phyloP scores from a whole-genome alignment of 2,888 invertebrate genomes.

The Eustalomyia histrio region DNA sequence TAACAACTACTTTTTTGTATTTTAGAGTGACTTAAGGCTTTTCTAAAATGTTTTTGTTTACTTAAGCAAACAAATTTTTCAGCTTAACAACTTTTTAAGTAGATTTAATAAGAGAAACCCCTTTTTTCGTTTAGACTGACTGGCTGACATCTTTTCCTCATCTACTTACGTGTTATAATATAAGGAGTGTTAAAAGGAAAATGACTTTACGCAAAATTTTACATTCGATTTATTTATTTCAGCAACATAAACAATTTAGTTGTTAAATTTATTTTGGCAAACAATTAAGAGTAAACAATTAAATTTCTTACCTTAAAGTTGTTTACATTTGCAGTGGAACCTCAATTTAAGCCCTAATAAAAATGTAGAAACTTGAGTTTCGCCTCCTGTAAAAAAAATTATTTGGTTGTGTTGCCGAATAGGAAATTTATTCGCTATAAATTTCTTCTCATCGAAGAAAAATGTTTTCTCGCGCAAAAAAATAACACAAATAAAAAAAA shows the following conservation, averaged over 20 bases:
- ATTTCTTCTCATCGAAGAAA: too few relatives aligned
- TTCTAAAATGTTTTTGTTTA: slow-evolving; percentile 49
- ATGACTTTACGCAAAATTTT: slow-evolving; percentile 34
- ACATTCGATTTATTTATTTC: neutral
- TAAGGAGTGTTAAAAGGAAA: slow-evolving; percentile 38
- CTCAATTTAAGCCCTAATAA: too few relatives aligned
- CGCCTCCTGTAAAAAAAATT: too few relatives aligned
- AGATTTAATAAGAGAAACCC: slow-evolving; percentile 49
- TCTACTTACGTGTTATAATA: neutral
- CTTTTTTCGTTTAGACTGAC: slow-evolving; percentile 13
- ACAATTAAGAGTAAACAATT: slow-evolving; percentile 43
- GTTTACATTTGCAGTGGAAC: too few relatives aligned
- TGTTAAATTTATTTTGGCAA: slow-evolving; percentile 45
- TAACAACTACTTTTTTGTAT: neutral
- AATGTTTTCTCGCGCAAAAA: too few relatives aligned
- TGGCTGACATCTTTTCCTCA: neutral
- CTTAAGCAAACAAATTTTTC: slow-evolving; percentile 55
- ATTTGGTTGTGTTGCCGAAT: too few relatives aligned
- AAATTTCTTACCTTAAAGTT: neutral
- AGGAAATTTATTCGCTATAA: too few relatives aligned
- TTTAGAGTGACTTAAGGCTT: slow-evolving; percentile 56
- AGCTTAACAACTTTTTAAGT: slow-evolving; percentile 63
- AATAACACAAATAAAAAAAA: too few relatives aligned
- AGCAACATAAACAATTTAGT: slow-evolving; percentile 44
- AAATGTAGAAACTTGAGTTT: too few relatives aligned